Evolutionary conservation across 2,113 vertebrate genomes (phyloP), one percentile per base, ranked within the genome.

Genomic region (Thalassarche chlororhynchos): DNA sequence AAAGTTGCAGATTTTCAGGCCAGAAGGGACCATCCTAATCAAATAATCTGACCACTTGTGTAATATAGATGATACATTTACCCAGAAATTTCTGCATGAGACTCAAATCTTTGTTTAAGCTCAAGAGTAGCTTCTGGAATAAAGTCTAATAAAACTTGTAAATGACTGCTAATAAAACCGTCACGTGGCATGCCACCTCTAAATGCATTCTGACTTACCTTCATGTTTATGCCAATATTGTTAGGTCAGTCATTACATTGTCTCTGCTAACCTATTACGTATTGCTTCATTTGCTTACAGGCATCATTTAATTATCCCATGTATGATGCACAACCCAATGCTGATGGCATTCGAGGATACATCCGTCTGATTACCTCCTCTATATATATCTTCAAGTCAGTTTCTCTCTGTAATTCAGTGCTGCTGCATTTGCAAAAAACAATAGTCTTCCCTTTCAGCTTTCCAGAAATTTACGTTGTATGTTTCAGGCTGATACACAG

Each of bases 211-310:
- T 89, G 47, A 26, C 28, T 91, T 94, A 40, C 55, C 55, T 87
- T 85, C 52, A 69, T 1, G 9, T 66, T 54, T 75, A 47, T 24
- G 65, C 6, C 44, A 71, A 17, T 66, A 84, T 36, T 78, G 55
- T 84, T 89, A 84, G 57, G 57, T 78, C 52, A 69, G 60, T 68
- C 75, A 74, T 89, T 84, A 84, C 25, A 44, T 25, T 89, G 40
- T 89, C 47, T 90, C 74, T 87, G 23, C 52, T 95, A 79, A 78
- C 74, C 16, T 61, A 49, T 84, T 95, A 79, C 6, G 4, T 69
- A 72, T 92, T 96, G 72, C 65, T 84, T 94, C 76, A 94, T 87
- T 95, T 68, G 65, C 76, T 93, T 87, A 60, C 44, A 72, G 31
- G 19, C 47, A 76, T 87, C 24, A 57, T 94, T 95, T 89, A 93